Conservation (phyloP, 2,888 invertebrate genomes). For the Exephanes ischioxanthus region DNA sequence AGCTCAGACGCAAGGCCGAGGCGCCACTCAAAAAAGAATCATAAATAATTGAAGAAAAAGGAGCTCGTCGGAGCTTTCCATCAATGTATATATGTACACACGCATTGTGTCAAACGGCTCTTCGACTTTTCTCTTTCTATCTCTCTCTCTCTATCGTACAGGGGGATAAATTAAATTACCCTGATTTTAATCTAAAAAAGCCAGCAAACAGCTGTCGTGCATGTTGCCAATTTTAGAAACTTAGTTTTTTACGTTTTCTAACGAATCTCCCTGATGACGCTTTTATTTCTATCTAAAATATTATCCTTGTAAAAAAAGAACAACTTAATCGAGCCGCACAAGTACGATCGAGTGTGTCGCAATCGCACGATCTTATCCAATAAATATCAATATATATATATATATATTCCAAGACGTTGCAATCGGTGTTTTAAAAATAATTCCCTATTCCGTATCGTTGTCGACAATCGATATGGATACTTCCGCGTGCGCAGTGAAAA, state of each 20-base stretch:
- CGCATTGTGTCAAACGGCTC: slow-evolving; percentile 37
- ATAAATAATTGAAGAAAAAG: slow-evolving; percentile 58
- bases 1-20: slow-evolving; percentile 79
- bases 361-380: slow-evolving; percentile 40
- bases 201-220: slow-evolving; percentile 6
- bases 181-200: slow-evolving; percentile 6
- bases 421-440: background rate
- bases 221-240: slow-evolving; percentile 52
- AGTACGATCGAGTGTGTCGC: slow-evolving; percentile 9
- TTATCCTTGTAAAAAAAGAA: slow-evolving; percentile 10
- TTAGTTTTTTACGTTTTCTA: slow-evolving; percentile 47
- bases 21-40: slow-evolving; percentile 79
- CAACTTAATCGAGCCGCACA: slow-evolving; percentile 7
- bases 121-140: slow-evolving; percentile 8
- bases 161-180: slow-evolving; percentile 5
- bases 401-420: background rate
- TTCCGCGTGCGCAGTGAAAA: background rate
- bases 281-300: slow-evolving; percentile 12
- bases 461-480: background rate
- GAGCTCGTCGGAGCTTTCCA: background rate
- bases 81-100: slow-evolving; percentile 64
- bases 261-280: slow-evolving; percentile 31
- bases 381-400: slow-evolving; percentile 38
- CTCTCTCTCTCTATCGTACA: background rate
- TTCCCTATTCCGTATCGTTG: background rate